Evolutionary conservation across 2,113 vertebrate genomes (phyloP), one percentile per base, ranked within the genome.

Genomic region (Cranoglanis bouderius): DNA sequence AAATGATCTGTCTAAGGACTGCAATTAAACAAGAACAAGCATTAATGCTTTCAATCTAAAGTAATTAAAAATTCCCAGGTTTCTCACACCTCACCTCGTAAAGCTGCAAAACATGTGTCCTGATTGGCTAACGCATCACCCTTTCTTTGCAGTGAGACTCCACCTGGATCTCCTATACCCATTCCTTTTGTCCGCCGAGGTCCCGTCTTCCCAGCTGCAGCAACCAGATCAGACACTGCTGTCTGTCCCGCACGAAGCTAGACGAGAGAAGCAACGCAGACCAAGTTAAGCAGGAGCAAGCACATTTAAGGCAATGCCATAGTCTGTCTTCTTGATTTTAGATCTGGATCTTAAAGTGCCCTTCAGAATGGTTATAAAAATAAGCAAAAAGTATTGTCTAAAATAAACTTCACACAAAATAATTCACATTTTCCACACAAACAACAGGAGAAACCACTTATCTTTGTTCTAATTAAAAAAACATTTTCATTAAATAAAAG

Each of bases 41-140:
- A n/a, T 38, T 40, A 88, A 89, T n/a, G 0, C 14, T 55, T 24
- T 74, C 7, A 59, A 35, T 63, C 21, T 51, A 19, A 51, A 6
- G 18, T 19, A 74, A 19, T 49, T 4, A 72, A 13, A 40, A 43
- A 67, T 9, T 40, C 9, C 38, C 12, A 80, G 53, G 12, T 80
- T 40, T 4, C 67, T 1, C 6, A 7, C 57, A 16, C 0, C 19
- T 91, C 38, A 97, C 97, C 97, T 93, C 93, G 95, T 80, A 98
- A 92, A 0, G 97, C 97, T 0, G 96, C 95, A 1, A 96, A 90
- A 26, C 97, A 98, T 1, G 97, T 96, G 0, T 97, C 96, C 0
- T 96, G 96, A 93, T 98, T 98, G 88, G 97, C 96, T 43, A 95
- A 82, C 9, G 63, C 85, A 85, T 98, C 97, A 29, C 96, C 96